phyloP scores from a whole-genome alignment of 2,888 invertebrate genomes.

The Harpagoxenus sublaevis region DNA sequence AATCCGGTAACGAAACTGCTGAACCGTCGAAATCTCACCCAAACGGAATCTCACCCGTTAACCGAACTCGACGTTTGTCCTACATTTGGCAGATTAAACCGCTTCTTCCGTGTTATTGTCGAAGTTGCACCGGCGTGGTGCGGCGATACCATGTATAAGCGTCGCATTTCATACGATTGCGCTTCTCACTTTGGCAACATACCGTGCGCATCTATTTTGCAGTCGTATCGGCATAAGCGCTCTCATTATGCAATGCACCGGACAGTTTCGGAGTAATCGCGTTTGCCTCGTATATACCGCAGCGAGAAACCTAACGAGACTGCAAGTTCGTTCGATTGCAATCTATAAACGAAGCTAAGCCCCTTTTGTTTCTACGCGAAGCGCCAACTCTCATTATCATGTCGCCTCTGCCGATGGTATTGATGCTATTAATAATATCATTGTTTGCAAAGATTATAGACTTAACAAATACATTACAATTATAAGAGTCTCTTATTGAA shows the following conservation, averaged over 20 bases:
- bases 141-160: background rate
- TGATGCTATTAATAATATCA: background rate
- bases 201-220: conserved; percentile 27
- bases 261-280: conserved; percentile 17
- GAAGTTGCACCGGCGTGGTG: conserved; percentile 18
- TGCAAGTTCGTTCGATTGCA: conserved; percentile 5
- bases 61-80: conserved; percentile 13
- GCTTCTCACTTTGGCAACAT: conserved; percentile 1
- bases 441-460: background rate
- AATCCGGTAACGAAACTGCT: conserved; percentile 20
- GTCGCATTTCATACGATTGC: conserved; percentile 23
- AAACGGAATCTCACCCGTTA: no score
- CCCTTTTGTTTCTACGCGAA: background rate
- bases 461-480: background rate
- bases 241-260: conserved; percentile 28
- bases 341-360: conserved; percentile 27
- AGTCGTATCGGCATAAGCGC: conserved; percentile 18
- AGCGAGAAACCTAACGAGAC: conserved; percentile 40
- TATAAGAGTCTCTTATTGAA: no score
- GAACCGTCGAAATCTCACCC: conserved; percentile 28
- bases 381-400: background rate
- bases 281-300: background rate
- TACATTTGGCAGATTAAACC: conserved; percentile 36
- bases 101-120: conserved; percentile 32
- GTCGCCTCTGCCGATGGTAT: background rate